Base-by-base conservation (phyloP, 2,113 vertebrate species). In the Melospiza georgiana region DNA sequence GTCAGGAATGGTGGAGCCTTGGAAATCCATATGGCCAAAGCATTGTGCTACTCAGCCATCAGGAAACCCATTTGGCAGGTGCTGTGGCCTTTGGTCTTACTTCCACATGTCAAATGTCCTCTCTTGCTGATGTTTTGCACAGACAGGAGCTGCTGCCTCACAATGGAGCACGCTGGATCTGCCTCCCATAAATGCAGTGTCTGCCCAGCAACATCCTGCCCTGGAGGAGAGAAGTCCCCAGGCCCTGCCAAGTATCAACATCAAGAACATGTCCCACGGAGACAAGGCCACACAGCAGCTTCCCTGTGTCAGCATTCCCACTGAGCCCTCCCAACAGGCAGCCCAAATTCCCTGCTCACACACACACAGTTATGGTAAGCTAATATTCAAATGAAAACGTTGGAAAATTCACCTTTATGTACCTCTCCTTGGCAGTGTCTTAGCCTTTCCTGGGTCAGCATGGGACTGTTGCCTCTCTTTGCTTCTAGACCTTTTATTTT, bases 401-500 rank as follows among this genome's bases (percentile, higher is more conserved):
- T 59, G 67, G 27, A 35, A 77, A 84, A 75, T 13, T 39, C 37
- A 63, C 20, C 7, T 84, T 55, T 57, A 1, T 17, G 27, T 48
- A 27, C 68, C 31, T 72, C 39, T 61, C 52, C 48, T 66, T 71
- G 87, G 68, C 51, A 14, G 33, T 57, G 0, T 44, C 79, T 57
- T 31, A 48, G 65, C 72, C 43, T 72, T 84, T 93, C 85, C 52
- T 77, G 63, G 41, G 69, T 90, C 88, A 84, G 0, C 11, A 10
- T 80, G 67, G 62, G 55, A 66, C 84, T 87, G 12, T 75, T 90
- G 52, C 69, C 48, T 78, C 0, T 41, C 12, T 92, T 77, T 75
- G 37, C 62, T 90, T 44, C 80, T 62, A 78, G n/a, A 89, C 41
- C 41, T 87, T 86, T 90, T 78, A 75, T 93, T 97, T 83, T 74